Evolutionary conservation across 2,113 vertebrate genomes (phyloP).

Genomic region (Cettia cetti): DNA sequence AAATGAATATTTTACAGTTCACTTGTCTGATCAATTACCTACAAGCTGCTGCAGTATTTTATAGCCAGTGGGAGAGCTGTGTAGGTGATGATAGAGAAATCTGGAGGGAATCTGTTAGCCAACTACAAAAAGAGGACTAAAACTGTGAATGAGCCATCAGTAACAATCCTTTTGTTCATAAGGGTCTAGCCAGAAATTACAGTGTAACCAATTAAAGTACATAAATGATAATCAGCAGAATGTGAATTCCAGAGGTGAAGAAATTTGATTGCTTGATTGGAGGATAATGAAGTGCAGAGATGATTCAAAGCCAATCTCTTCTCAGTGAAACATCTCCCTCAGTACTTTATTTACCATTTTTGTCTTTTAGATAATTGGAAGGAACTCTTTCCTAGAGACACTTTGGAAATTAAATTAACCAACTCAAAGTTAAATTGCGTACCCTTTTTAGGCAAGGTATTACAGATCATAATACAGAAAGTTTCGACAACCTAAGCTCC

Average conservation of each 20-base stretch:
- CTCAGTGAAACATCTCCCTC: slow-evolving; percentile 16
- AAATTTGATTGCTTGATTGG: slow-evolving; percentile 78
- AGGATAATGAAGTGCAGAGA: slow-evolving; percentile 72
- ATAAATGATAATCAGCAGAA: slow-evolving; percentile 81
- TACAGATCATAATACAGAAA: not conserved
- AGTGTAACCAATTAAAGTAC: slow-evolving; percentile 84
- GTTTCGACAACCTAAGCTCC: not conserved
- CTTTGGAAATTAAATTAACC: slow-evolving; percentile 39
- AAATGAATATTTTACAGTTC: slow-evolving; percentile 99
- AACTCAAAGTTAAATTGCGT: slow-evolving; percentile 1
- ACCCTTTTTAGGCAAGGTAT: not conserved
- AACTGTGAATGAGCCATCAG: slow-evolving; percentile 76
- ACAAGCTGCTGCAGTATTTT: slow-evolving; percentile 98
- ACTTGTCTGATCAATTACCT: slow-evolving; percentile 99
- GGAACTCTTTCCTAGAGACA: slow-evolving; percentile 37
- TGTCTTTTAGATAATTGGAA: slow-evolving; percentile 50
- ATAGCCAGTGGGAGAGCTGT: slow-evolving; percentile 87
- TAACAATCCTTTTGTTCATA: slow-evolving; percentile 72
- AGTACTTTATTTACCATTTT: slow-evolving; percentile 51
- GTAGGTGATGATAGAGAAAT: slow-evolving; percentile 90
- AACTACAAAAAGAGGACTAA: slow-evolving; percentile 71
- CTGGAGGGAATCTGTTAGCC: slow-evolving; percentile 82
- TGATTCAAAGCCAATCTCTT: slow-evolving; percentile 68
- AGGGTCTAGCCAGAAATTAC: slow-evolving; percentile 74
- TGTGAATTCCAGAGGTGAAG: slow-evolving; percentile 81